Evolutionary conservation across 2,113 vertebrate genomes (phyloP).

Genomic region (Lepus americanus): DNA sequence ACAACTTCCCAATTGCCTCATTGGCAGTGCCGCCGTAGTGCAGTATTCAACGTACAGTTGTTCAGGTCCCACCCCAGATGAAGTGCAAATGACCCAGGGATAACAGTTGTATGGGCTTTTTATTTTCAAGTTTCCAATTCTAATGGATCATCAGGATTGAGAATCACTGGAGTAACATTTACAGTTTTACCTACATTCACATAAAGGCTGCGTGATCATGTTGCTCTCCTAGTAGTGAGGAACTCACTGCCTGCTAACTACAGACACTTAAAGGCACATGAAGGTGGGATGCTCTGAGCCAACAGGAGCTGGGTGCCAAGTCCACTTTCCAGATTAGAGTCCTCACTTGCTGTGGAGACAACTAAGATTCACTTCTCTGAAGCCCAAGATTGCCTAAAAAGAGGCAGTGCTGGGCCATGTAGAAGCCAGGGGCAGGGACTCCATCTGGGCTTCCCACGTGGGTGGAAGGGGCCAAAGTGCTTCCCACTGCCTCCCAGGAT

Average conservation of each 20-base stretch:
- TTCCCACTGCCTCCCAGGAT: too few species aligned
- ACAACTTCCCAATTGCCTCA: not conserved
- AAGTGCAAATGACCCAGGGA: not conserved
- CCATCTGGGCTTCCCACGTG: too few species aligned
- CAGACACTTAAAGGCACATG: not conserved
- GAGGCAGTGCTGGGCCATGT: too few species aligned
- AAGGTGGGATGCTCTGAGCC: not conserved
- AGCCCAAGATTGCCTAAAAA: not conserved
- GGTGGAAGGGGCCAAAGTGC: too few species aligned
- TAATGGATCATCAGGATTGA: not conserved
- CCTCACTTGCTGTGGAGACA: not conserved
- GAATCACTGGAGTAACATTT: not conserved
- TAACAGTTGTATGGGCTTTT: not conserved
- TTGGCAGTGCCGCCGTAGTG: fast-evolving
- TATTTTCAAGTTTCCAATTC: not conserved
- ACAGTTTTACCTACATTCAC: not conserved
- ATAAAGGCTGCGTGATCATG: not conserved
- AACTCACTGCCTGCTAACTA: not conserved
- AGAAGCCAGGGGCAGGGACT: too few species aligned
- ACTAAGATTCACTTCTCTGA: not conserved
- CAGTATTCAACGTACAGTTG: not conserved
- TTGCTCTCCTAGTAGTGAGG: not conserved
- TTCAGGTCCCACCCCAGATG: not conserved
- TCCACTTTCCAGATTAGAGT: not conserved
- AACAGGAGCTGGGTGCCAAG: not conserved